Conservation (phyloP, 30 jellyfish, hydroid and myxozoan genomes). For the Aurelia coerulea region DNA sequence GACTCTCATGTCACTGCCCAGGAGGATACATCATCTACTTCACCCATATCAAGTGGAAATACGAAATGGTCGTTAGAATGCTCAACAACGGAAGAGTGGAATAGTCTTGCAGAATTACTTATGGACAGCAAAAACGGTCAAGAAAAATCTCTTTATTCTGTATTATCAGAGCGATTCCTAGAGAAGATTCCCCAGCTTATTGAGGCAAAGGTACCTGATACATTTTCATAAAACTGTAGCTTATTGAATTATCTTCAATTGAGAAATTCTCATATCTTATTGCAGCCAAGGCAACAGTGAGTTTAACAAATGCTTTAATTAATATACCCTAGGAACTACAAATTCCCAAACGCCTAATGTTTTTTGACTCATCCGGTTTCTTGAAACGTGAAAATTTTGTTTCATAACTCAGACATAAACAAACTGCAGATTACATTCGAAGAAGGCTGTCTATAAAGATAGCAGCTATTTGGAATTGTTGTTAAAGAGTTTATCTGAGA, state of each 20-base stretch:
- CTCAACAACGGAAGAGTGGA: slow-evolving; percentile 86
- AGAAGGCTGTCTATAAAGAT: no score
- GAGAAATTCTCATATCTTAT: no score
- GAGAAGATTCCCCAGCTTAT: slow-evolving; percentile 43
- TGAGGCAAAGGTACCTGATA: slow-evolving; percentile 69
- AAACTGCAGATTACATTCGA: no score
- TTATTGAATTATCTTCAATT: not conserved
- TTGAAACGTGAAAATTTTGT: no score
- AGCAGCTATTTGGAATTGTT: no score
- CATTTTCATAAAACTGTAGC: not conserved
- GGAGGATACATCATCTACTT: not conserved
- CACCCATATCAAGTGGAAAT: not conserved
- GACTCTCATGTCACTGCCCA: slow-evolving; percentile 14
- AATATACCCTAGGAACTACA: no score
- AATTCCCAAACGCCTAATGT: no score
- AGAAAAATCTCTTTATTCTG: slow-evolving; percentile 43
- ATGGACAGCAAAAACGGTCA: slow-evolving; percentile 47
- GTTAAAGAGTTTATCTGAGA: no score
- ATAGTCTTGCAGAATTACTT: slow-evolving; percentile 51
- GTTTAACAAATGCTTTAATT: no score
- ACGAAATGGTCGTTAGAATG: slow-evolving; percentile 77
- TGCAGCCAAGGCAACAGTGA: no score
- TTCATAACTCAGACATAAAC: no score
- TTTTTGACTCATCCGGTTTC: no score
- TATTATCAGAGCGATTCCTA: slow-evolving; percentile 37